Conservation (phyloP, 2,113 vertebrate genomes). For the Dolichallabes microphthalmus region DNA sequence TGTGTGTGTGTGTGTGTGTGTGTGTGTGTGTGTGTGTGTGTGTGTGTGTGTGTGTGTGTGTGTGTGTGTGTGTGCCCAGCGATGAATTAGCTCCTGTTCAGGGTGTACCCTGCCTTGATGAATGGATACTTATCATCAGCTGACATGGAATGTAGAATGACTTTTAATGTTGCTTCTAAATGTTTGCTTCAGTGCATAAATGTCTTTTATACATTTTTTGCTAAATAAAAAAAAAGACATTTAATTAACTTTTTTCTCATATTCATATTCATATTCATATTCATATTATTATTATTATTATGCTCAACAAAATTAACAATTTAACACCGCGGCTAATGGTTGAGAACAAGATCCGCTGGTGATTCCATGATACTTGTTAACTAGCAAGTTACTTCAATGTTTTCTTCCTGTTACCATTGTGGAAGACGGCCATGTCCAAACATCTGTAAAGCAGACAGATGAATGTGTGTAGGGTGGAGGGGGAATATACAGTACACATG, state of each 20-base stretch:
- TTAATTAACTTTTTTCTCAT: background rate
- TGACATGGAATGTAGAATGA: no score
- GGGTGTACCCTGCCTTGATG: no score
- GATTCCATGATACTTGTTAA: conserved; percentile 25
- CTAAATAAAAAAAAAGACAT: background rate
- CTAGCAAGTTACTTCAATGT: background rate
- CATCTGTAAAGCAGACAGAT: conserved; percentile 26
- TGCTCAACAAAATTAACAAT: background rate
- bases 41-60: no score
- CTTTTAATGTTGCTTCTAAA: background rate
- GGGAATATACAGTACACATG: background rate
- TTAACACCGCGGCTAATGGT: background rate
- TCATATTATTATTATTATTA: background rate
- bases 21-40: no score
- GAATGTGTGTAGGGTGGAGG: background rate
- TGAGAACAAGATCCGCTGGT: background rate
- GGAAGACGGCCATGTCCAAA: background rate
- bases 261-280: no score
- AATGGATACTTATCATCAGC: no score
- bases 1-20: no score
- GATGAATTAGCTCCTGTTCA: no score
- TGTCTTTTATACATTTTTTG: background rate
- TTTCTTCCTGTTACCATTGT: background rate
- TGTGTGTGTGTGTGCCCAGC: no score
- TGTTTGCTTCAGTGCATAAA: background rate